phyloP scores from a whole-genome alignment of 2,797 vertebrate species.

The Setipinna tenuifilis region DNA sequence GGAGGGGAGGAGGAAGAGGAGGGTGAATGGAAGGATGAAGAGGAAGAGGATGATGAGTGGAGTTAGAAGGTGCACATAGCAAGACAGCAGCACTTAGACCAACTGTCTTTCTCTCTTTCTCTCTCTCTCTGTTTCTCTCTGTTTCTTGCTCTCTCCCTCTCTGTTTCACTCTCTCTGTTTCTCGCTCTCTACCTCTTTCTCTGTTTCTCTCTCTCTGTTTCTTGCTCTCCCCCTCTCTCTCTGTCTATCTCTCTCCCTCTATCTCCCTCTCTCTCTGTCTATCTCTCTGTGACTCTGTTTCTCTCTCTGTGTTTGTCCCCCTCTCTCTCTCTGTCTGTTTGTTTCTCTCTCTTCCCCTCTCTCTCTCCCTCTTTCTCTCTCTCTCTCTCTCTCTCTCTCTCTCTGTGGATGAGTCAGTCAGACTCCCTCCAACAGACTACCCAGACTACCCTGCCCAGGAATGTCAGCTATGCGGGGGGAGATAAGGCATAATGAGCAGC shows the following conservation, averaged over 20 bases:
- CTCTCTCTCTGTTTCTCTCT: background rate
- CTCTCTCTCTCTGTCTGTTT: too few species aligned
- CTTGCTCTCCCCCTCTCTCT: background rate
- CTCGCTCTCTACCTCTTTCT: background rate
- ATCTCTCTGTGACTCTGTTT: background rate
- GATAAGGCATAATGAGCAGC: background rate
- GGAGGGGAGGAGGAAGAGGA: background rate
- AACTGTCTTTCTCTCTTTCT: background rate
- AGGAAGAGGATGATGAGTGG: background rate
- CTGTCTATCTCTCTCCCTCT: background rate
- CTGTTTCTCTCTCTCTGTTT: background rate
- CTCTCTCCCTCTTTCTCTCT: too few species aligned
- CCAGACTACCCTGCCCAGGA: background rate
- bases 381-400: background rate
- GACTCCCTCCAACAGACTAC: background rate
- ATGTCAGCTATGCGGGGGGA: background rate
- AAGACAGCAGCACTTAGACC: background rate
- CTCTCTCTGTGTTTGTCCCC: too few species aligned
- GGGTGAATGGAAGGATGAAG: background rate
- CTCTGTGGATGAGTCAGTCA: background rate
- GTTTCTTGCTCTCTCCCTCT: background rate
- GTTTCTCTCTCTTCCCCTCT: too few species aligned
- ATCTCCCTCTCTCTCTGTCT: background rate
- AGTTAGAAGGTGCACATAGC: background rate
- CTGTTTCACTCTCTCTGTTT: background rate